A percentile compares a stretch with the other conserved stretches of the same genome.
phyloP scores from a whole-genome alignment of 2,888 invertebrate genomes.

The Notocelia uddmanniana region DNA sequence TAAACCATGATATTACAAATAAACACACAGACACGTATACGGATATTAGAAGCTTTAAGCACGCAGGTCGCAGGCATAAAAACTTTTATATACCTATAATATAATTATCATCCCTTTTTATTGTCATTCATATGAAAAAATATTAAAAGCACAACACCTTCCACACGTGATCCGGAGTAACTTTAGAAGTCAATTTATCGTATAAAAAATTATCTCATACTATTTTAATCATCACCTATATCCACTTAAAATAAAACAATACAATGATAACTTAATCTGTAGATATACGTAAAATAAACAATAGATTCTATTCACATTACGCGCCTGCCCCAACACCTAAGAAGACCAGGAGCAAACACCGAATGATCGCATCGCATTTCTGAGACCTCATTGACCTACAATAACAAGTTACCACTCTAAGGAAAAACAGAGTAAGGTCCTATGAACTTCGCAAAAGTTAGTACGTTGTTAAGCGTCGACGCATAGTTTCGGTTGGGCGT shows the following conservation, averaged over 20 bases:
- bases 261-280: slow-evolving; percentile 1
- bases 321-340: slow-evolving; percentile 25
- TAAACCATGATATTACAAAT: too few species aligned
- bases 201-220: background rate
- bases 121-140: too few species aligned
- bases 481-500: slow-evolving; percentile 70
- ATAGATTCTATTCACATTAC: slow-evolving; percentile 14
- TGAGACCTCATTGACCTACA: slow-evolving; percentile 61
- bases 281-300: background rate
- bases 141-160: too few species aligned
- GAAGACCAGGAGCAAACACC: slow-evolving; percentile 33
- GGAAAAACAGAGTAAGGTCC: slow-evolving; percentile 4
- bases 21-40: too few species aligned
- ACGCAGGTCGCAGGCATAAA: too few species aligned
- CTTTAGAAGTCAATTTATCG: background rate
- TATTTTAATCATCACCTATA: slow-evolving; percentile 8
- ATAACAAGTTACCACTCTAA: slow-evolving; percentile 50
- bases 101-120: too few species aligned
- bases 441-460: slow-evolving; percentile 1
- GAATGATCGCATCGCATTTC: slow-evolving; percentile 30
- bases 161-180: background rate
- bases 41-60: too few species aligned
- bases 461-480: background rate
- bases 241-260: slow-evolving; percentile 7
- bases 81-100: too few species aligned